Evolutionary conservation across 2,113 vertebrate genomes (phyloP).

Genomic region (Corydoras maculifer): DNA sequence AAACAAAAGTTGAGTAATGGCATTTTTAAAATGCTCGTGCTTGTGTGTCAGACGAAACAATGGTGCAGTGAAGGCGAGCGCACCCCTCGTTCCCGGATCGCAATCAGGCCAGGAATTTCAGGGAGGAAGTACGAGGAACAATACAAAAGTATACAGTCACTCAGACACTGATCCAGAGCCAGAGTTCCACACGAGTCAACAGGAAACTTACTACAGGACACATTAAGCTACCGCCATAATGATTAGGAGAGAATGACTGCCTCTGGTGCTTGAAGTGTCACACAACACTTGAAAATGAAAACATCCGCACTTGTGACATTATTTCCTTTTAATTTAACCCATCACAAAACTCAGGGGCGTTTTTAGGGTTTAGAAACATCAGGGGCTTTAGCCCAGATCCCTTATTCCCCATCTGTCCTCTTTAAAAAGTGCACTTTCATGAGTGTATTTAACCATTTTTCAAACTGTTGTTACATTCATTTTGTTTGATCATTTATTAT

Average conservation of each 20-base stretch:
- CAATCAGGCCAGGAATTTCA: constrained; percentile 71
- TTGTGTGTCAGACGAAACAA: constrained; percentile 25
- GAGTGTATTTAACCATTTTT: too few relatives aligned
- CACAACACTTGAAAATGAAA: neutral
- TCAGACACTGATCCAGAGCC: constrained; percentile 33
- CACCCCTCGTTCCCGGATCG: constrained; percentile 47
- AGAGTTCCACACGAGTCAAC: constrained; percentile 2
- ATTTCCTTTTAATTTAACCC: too few relatives aligned
- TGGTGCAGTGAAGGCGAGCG: constrained; percentile 32
- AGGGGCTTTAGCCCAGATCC: too few relatives aligned
- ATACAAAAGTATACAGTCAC: constrained; percentile 49
- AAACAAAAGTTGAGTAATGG: neutral
- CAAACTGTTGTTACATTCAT: too few relatives aligned
- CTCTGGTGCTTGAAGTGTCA: neutral
- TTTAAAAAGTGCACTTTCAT: too few relatives aligned
- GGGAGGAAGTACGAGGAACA: constrained; percentile 69
- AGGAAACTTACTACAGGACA: neutral
- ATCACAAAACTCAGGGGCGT: too few relatives aligned
- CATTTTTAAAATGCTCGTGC: constrained; percentile 25
- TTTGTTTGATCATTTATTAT: too few relatives aligned
- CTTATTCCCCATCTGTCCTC: too few relatives aligned
- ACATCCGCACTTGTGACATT: neutral
- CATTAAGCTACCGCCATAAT: neutral
- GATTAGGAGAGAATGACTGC: neutral
- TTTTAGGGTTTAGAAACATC: too few relatives aligned